Evolutionary conservation across 1,140 invertebrate species (phyloP).

Genomic region (Aethina tumida): DNA sequence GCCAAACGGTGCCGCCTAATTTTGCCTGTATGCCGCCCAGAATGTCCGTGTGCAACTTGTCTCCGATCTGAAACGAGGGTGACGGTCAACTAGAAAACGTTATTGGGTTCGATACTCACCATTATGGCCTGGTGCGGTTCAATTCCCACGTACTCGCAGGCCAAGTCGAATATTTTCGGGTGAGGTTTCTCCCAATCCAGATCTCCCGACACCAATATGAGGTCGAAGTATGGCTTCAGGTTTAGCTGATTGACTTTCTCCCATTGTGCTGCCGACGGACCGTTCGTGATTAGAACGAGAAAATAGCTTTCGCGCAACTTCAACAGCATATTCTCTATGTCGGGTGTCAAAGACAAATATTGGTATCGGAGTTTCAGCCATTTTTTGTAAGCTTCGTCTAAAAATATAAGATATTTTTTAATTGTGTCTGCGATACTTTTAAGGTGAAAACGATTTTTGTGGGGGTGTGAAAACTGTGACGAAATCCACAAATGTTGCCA

Average conservation of each 20-base stretch:
- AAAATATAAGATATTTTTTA: slow-evolving; percentile 10
- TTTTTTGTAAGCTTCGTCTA: slow-evolving; percentile 46
- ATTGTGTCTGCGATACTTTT: slow-evolving; percentile 1
- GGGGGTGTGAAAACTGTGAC: no score
- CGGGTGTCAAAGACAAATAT: slow-evolving; percentile 52
- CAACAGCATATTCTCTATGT: slow-evolving; percentile 53
- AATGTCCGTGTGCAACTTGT: slow-evolving; percentile 78
- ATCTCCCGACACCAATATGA: slow-evolving; percentile 71
- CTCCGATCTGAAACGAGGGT: no score
- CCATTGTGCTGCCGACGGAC: slow-evolving; percentile 74
- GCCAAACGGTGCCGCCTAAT: slow-evolving; percentile 67
- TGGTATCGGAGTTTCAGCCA: slow-evolving; percentile 69
- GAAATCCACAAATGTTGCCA: neutral
- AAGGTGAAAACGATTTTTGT: no score
- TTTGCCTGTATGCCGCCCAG: slow-evolving; percentile 66
- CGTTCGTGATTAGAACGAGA: slow-evolving; percentile 72
- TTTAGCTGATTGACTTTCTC: slow-evolving; percentile 66
- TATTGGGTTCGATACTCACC: no score
- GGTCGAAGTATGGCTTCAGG: slow-evolving; percentile 62
- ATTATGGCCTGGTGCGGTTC: slow-evolving; percentile 65
- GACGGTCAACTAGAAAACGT: no score
- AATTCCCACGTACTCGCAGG: slow-evolving; percentile 62
- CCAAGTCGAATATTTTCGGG: slow-evolving; percentile 64
- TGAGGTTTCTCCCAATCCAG: slow-evolving; percentile 75
- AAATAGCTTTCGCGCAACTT: slow-evolving; percentile 58